Evolutionary conservation across 2,113 vertebrate genomes (phyloP).

Genomic region (Athene noctua): DNA sequence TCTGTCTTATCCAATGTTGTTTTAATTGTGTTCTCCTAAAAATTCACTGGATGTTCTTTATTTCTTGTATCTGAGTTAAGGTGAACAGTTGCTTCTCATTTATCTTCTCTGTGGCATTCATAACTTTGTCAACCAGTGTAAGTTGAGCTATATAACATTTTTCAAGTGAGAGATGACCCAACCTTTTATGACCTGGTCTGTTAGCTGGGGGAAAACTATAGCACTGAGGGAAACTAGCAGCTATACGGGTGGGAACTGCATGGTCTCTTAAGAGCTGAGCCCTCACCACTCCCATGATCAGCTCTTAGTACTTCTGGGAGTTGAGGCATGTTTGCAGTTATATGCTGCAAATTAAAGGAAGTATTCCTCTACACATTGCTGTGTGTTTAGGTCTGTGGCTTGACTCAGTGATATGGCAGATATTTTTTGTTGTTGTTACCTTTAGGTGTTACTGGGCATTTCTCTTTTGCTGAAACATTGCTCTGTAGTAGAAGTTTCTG

Average conservation of each 20-base stretch:
- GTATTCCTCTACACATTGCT: neutral
- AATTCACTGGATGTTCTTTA: neutral
- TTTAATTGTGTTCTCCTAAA: neutral
- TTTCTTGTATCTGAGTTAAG: neutral
- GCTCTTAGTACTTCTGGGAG: neutral
- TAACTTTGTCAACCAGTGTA: neutral
- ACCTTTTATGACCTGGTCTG: neutral
- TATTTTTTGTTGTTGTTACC: neutral
- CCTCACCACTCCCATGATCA: neutral
- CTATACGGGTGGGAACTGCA: neutral
- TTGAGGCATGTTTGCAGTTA: neutral
- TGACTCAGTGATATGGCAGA: neutral
- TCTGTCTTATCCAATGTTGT: neutral
- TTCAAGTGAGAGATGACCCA: neutral
- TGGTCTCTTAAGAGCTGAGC: neutral
- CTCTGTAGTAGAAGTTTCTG: neutral
- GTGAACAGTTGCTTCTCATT: neutral
- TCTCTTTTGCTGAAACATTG: neutral
- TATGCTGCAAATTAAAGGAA: neutral
- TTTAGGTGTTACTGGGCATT: neutral
- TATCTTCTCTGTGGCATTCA: neutral
- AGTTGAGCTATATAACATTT: neutral
- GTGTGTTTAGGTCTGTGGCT: neutral
- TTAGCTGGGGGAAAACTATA: neutral
- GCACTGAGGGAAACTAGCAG: neutral